phyloP scores from a whole-genome alignment of 2,797 vertebrate species.

The Sebastes steindachneri region DNA sequence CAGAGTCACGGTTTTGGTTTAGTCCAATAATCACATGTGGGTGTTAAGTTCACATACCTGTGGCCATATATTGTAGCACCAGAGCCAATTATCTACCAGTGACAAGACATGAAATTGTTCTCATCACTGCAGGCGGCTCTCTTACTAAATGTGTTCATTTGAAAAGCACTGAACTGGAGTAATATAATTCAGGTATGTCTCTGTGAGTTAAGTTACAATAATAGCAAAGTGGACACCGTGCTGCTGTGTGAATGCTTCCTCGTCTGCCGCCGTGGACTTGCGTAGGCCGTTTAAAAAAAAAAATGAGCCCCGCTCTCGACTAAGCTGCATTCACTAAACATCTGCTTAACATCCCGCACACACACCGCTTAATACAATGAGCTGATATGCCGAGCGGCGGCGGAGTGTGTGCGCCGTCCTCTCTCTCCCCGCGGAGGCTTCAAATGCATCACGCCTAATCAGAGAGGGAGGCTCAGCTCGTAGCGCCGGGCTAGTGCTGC shows the following conservation, averaged over 20 bases:
- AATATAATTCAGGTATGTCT: constrained; percentile 26
- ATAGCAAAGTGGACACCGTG: constrained; percentile 5
- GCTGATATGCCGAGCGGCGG: constrained; percentile 48
- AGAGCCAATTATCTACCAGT: not conserved
- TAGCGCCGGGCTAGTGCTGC: constrained; percentile 59
- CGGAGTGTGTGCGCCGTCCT: constrained; percentile 25
- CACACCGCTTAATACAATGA: constrained; percentile 65
- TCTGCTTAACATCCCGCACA: constrained; percentile 72
- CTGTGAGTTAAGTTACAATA: constrained; percentile 1
- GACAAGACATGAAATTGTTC: not conserved
- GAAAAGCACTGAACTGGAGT: constrained; percentile 16
- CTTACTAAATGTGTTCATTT: constrained; percentile 22
- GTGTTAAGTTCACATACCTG: not conserved
- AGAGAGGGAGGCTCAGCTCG: constrained; percentile 56
- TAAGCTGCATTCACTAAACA: constrained; percentile 65
- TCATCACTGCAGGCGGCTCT: not conserved
- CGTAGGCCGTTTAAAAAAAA: constrained; percentile 24
- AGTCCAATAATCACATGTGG: not conserved
- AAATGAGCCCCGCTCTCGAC: constrained; percentile 9
- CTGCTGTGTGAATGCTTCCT: not conserved
- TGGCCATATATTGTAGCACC: not conserved
- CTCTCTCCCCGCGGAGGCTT: constrained; percentile 62
- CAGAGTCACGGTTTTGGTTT: not conserved
- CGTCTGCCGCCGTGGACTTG: constrained; percentile 13
- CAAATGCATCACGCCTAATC: constrained; percentile 71